phyloP scores from a whole-genome alignment of 1,140 invertebrate genomes.

The Drosophila lowei region DNA sequence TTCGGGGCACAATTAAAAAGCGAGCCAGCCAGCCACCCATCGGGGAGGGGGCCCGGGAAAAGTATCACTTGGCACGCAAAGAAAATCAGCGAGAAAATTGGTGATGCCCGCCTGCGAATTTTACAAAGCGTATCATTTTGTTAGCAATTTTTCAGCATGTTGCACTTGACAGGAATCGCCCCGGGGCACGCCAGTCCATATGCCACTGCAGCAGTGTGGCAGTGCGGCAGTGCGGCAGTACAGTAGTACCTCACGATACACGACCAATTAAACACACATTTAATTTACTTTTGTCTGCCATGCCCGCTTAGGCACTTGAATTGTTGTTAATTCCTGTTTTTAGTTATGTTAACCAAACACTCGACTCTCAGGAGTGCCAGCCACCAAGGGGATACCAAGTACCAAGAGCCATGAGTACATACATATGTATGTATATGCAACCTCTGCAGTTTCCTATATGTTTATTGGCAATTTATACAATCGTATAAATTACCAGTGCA shows the following conservation, averaged over 20 bases:
- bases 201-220: slow-evolving; percentile 8
- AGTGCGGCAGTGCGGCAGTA: slow-evolving; percentile 4
- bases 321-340: slow-evolving; percentile 74
- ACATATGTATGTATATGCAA: slow-evolving; percentile 35
- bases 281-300: slow-evolving; percentile 36
- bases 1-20: slow-evolving; percentile 46
- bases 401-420: slow-evolving; percentile 7
- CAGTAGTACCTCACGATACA: slow-evolving; percentile 34
- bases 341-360: slow-evolving; percentile 72
- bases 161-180: slow-evolving; percentile 75
- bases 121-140: slow-evolving; percentile 80
- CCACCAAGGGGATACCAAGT: not conserved
- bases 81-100: slow-evolving; percentile 77
- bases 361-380: slow-evolving; percentile 20
- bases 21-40: slow-evolving; percentile 38
- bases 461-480: slow-evolving; percentile 79
- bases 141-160: slow-evolving; percentile 79
- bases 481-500: slow-evolving; percentile 69
- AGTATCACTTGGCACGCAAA: slow-evolving; percentile 80
- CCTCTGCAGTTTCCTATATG: slow-evolving; percentile 66
- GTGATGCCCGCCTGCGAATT: slow-evolving; percentile 55
- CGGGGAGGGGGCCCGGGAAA: slow-evolving; percentile 35
- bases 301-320: slow-evolving; percentile 45
- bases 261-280: slow-evolving; percentile 64
- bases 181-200: slow-evolving; percentile 53